phyloP scores from a whole-genome alignment of 2,797 vertebrate genomes.

The Lacerta bilineata region DNA sequence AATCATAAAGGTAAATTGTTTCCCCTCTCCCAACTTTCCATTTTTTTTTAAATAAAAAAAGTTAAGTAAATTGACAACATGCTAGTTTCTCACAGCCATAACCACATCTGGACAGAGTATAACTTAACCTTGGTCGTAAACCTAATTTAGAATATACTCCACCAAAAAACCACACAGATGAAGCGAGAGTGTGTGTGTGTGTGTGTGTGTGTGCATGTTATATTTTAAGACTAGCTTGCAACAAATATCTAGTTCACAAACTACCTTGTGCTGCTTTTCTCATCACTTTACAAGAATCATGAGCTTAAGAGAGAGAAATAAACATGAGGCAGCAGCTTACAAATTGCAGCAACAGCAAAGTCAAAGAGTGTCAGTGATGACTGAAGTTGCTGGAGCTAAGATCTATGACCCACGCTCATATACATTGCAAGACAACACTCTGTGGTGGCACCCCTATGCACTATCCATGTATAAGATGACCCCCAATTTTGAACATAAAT shows the following conservation, averaged over 20 bases:
- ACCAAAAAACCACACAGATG: neutral
- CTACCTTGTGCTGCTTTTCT: neutral
- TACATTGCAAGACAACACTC: no score
- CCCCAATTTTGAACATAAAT: no score
- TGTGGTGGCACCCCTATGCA: no score
- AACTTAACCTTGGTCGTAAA: neutral
- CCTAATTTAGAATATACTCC: neutral
- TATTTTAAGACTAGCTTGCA: neutral
- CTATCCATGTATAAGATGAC: no score
- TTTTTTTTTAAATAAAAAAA: constrained; percentile 50
- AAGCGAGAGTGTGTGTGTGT: no score
- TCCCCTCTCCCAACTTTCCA: constrained; percentile 61
- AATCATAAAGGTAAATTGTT: constrained; percentile 73
- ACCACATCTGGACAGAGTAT: constrained; percentile 32
- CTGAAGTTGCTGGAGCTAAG: neutral
- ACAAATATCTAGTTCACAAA: constrained; percentile 7
- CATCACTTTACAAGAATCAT: neutral
- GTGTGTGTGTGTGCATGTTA: neutral
- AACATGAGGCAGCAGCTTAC: neutral
- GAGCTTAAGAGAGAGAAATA: neutral
- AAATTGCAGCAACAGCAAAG: neutral
- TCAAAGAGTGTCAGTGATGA: neutral
- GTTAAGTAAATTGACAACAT: constrained; percentile 33
- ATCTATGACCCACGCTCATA: neutral
- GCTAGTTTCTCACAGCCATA: constrained; percentile 42